phyloP scores from a whole-genome alignment of 1,140 invertebrate species.

The Colletes latitarsis region DNA sequence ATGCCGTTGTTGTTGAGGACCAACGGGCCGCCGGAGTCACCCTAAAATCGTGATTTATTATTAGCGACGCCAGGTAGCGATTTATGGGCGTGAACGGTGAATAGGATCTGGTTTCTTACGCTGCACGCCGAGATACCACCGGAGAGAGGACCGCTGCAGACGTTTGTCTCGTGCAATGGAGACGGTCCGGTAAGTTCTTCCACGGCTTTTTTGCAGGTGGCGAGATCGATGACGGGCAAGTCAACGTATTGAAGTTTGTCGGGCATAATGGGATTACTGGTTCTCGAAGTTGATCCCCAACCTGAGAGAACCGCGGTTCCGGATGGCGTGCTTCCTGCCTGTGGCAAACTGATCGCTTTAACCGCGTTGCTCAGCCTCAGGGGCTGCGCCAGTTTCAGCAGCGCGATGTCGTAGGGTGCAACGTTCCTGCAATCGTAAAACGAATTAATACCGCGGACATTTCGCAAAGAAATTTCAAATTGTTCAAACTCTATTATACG shows the following conservation, averaged over 20 bases:
- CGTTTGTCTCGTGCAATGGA: conserved; percentile 75
- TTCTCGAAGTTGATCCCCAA: conserved; percentile 79
- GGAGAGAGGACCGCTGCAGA: conserved; percentile 83
- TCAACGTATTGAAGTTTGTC: conserved; percentile 57
- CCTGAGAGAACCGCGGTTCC: conserved; percentile 76
- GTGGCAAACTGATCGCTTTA: conserved; percentile 79
- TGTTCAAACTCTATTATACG: too few relatives aligned
- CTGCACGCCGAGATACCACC: conserved; percentile 83
- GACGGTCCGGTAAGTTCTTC: conserved; percentile 50
- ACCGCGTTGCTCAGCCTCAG: conserved; percentile 79
- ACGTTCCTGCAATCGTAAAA: conserved; percentile 72
- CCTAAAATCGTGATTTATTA: conserved; percentile 50
- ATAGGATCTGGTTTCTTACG: conserved; percentile 77
- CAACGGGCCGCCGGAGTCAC: conserved; percentile 80
- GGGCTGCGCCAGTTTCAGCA: conserved; percentile 81
- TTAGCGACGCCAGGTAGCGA: background rate
- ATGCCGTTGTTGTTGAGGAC: conserved; percentile 51
- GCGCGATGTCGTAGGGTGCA: conserved; percentile 84
- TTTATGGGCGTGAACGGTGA: background rate
- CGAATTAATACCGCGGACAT: background rate
- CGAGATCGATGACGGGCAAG: conserved; percentile 55
- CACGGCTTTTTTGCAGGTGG: conserved; percentile 57
- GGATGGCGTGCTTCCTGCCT: conserved; percentile 63
- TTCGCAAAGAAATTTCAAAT: too few relatives aligned
- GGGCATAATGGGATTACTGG: conserved; percentile 29